A percentile compares a stretch with the other conserved stretches of the same genome.
phyloP scores from a whole-genome alignment of 1,140 invertebrate genomes.

The Oppia nitens region DNA sequence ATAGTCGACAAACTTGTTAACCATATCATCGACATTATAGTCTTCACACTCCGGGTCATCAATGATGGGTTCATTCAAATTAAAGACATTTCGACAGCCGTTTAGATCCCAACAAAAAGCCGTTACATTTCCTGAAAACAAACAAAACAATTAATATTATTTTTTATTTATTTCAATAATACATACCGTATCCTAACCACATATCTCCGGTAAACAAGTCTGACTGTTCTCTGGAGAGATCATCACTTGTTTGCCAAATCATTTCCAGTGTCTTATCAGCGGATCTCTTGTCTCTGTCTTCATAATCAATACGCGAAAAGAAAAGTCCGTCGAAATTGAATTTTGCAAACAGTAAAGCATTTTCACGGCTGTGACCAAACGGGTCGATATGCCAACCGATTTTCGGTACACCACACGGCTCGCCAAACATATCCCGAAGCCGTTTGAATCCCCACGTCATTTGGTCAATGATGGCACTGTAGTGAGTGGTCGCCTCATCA shows the following conservation, averaged over 20 bases:
- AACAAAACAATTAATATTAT: neutral
- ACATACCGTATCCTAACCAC: neutral
- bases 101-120: conserved; percentile 3
- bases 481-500: conserved; percentile 80
- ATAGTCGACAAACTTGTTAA: conserved; percentile 3
- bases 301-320: conserved; percentile 26
- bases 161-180: neutral
- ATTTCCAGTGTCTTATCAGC: conserved; percentile 14
- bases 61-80: conserved; percentile 11
- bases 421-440: conserved; percentile 43
- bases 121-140: neutral
- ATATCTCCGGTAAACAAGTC: conserved; percentile 14
- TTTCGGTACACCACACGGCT: conserved; percentile 36
- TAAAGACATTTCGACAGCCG: conserved; percentile 2
- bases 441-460: conserved; percentile 48
- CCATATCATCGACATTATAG: conserved; percentile 11
- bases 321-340: conserved; percentile 25
- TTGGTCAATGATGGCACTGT: conserved; percentile 84
- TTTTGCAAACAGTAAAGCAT: conserved; percentile 41
- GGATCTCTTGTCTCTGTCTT: conserved; percentile 5
- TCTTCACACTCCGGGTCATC: conserved; percentile 13
- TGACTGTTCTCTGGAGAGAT: conserved; percentile 10
- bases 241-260: conserved; percentile 14
- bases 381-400: conserved; percentile 51
- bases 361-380: conserved; percentile 45